Evolutionary conservation across 2,888 invertebrate genomes (phyloP).

Genomic region (Ochropacha duplaris): DNA sequence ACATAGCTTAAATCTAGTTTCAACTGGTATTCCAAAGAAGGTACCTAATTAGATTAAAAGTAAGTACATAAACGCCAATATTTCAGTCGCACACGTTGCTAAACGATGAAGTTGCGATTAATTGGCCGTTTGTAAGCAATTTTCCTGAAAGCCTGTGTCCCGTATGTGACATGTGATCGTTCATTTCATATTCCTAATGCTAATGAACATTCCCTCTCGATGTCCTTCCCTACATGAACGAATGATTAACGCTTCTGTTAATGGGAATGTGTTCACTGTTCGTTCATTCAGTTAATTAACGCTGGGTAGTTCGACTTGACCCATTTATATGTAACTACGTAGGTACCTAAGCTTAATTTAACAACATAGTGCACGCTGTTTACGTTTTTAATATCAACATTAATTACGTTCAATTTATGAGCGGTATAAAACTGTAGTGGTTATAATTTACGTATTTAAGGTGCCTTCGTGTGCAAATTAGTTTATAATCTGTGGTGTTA

Average conservation of each 20-base stretch:
- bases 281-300: conserved; percentile 42
- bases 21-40: conserved; percentile 10
- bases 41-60: conserved; percentile 32
- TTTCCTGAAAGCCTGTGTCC: conserved; percentile 35
- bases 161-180: conserved; percentile 23
- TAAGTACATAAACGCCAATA: conserved; percentile 13
- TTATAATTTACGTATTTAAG: background rate
- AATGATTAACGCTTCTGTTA: conserved; percentile 38
- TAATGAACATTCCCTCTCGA: conserved; percentile 34
- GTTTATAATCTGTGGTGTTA: background rate
- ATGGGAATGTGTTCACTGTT: conserved; percentile 35
- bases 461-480: background rate
- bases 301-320: conserved; percentile 18
- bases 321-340: conserved; percentile 13
- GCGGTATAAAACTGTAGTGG: background rate
- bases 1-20: background rate
- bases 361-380: background rate
- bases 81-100: conserved; percentile 25
- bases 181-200: too few relatives aligned
- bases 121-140: conserved; percentile 32
- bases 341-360: background rate
- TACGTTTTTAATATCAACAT: conserved; percentile 8
- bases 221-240: conserved; percentile 18
- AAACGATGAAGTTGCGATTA: conserved; percentile 24
- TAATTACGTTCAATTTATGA: background rate